These are phyloP conservation scores for Craterocephalus amniculus DNA, from an alignment of 2,797 vertebrate species.

Conservation along the genomic window DNA sequence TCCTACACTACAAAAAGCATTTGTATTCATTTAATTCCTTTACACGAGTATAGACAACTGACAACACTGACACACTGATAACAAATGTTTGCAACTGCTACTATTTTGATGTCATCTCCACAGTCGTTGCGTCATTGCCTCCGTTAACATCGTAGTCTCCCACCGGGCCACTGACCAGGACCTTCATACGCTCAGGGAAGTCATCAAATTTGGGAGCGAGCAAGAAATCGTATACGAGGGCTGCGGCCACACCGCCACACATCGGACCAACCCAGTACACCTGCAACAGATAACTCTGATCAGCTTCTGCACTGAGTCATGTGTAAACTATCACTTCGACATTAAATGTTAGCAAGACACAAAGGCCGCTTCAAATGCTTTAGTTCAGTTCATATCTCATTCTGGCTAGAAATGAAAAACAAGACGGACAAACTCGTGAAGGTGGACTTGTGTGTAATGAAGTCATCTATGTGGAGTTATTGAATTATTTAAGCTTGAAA, in stretches of 20 bases:
- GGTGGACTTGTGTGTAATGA: not conserved
- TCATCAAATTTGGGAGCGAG: slow-evolving; percentile 89
- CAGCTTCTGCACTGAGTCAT: slow-evolving; percentile 8
- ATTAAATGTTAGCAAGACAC: not conserved
- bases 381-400: slow-evolving; percentile 14
- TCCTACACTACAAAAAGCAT: slow-evolving; percentile 41
- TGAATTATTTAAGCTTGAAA: slow-evolving; percentile 52
- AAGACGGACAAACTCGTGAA: slow-evolving; percentile 56
- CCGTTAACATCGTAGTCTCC: slow-evolving; percentile 92
- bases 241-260: slow-evolving; percentile 90
- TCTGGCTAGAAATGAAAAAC: slow-evolving; percentile 29
- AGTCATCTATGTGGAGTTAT: slow-evolving; percentile 30
- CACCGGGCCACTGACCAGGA: slow-evolving; percentile 91
- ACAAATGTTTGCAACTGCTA: slow-evolving; percentile 3
- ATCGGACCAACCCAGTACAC: slow-evolving; percentile 98
- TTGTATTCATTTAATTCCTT: not conserved
- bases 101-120: slow-evolving; percentile 94
- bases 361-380: slow-evolving; percentile 15
- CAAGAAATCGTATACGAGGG: slow-evolving; percentile 94
- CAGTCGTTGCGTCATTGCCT: slow-evolving; percentile 84
- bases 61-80: slow-evolving; percentile 50
- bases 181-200: slow-evolving; percentile 90
- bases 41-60: slow-evolving; percentile 66
- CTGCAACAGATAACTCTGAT: slow-evolving; percentile 71
- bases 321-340: slow-evolving; percentile 4